A percentile compares a stretch with the other conserved stretches of the same genome.
Evolutionary conservation across 2,113 vertebrate genomes (phyloP).

Genomic region (Mola mola): DNA sequence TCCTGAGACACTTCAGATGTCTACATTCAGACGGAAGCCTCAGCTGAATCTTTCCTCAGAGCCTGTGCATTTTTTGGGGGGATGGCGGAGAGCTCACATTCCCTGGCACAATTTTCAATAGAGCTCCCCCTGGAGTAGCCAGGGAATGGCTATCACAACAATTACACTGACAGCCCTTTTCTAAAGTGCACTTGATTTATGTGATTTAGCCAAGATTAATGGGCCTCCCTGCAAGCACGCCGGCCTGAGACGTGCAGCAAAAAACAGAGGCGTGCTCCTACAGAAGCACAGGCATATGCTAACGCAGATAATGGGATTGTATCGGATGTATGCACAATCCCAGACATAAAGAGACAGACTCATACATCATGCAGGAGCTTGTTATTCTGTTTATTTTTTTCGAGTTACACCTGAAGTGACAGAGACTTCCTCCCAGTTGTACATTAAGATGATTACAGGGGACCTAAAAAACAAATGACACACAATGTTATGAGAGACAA

Average conservation of each 20-base stretch:
- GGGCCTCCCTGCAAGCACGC: slow-evolving; percentile 54
- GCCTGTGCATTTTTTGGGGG: slow-evolving; percentile 14
- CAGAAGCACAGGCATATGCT: slow-evolving; percentile 43
- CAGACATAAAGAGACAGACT: slow-evolving; percentile 2
- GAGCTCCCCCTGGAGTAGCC: slow-evolving; percentile 63
- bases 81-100: slow-evolving; percentile 48
- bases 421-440: neutral
- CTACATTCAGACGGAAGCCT: slow-evolving; percentile 39
- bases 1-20: slow-evolving; percentile 41
- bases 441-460: slow-evolving; percentile 19
- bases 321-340: slow-evolving; percentile 20
- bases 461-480: too few relatives aligned
- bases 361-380: slow-evolving; percentile 33
- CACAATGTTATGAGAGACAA: too few relatives aligned
- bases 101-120: slow-evolving; percentile 70
- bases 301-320: slow-evolving; percentile 17
- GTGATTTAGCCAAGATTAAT: slow-evolving; percentile 79
- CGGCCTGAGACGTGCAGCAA: slow-evolving; percentile 30
- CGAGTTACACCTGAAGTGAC: neutral
- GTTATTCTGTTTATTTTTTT: neutral
- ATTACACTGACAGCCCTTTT: slow-evolving; percentile 79
- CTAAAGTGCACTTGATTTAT: slow-evolving; percentile 80
- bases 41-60: slow-evolving; percentile 34
- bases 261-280: slow-evolving; percentile 11
- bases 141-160: slow-evolving; percentile 73